Percentiles rank a stretch among this genome's conserved stretches.
Evolutionary conservation across 2,888 invertebrate species (phyloP).

Genomic region (Erynnis tages): DNA sequence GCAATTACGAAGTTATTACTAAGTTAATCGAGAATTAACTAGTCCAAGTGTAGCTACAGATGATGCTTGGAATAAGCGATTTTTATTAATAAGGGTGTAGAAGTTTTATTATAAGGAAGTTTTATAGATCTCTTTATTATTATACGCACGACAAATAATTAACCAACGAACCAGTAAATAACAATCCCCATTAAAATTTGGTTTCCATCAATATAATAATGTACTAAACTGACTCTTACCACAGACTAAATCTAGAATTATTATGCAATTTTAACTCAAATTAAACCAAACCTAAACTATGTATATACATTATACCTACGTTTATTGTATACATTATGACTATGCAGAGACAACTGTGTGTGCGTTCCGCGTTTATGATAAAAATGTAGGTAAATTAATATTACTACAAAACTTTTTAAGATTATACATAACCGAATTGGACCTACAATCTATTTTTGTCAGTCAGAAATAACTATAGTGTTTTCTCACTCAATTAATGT

Average conservation of each 20-base stretch:
- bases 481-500: too few species aligned
- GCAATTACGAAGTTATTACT: too few species aligned
- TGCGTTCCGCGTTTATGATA: conserved; percentile 56
- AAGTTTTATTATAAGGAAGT: too few species aligned
- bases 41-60: too few species aligned
- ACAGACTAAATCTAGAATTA: conserved; percentile 14
- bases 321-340: conserved; percentile 49
- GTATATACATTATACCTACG: conserved; percentile 43
- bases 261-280: conserved; percentile 37
- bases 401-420: conserved; percentile 15
- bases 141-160: conserved; percentile 1
- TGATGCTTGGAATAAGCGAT: too few species aligned
- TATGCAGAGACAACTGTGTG: conserved; percentile 54
- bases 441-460: too few species aligned
- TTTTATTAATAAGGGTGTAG: too few species aligned
- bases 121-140: conserved; percentile 21
- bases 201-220: conserved; percentile 19
- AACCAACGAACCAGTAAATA: conserved; percentile 24
- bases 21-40: too few species aligned
- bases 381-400: conserved; percentile 18
- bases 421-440: conserved; percentile 3
- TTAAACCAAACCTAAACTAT: conserved; percentile 57
- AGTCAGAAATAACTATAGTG: too few species aligned
- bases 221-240: conserved; percentile 9
- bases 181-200: conserved; percentile 26